Base-by-base conservation (phyloP, 2,113 vertebrate species). In the Cepphus grylle region DNA sequence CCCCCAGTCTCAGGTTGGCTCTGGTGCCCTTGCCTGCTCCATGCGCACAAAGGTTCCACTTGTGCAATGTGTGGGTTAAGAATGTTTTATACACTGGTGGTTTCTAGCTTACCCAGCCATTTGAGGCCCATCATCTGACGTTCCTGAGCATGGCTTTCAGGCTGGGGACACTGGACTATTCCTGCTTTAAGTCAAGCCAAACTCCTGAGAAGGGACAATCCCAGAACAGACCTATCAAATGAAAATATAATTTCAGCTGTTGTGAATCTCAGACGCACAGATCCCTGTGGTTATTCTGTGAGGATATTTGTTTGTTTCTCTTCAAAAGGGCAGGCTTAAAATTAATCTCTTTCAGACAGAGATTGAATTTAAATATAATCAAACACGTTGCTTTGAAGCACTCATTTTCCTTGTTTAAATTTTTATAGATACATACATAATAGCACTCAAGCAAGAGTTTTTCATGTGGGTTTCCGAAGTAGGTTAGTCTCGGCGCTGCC, bases 321-420 rank as follows among this genome's bases (percentile, higher is more conserved):
- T 90, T 96, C 40, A 80, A 76, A 90, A 81, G 13, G 36, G 12
- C 1, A 21, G 63, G 22, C 15, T 95, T 85, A 56, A 96, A 96
- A 96, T 96, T 93, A 94, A 96, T 97, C 84, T 93, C 12, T 65
- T 86, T 92, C 92, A 81, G 82, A 65, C 53, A 92, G 56, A 88
- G 55, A 96, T 47, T 81, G 71, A 91, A 96, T 96, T 96, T 86
- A 92, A 94, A 71, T 81, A 88, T 84, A 95, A 96, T 94, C 86
- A 93, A 96, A 81, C 21, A 40, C 3, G 1, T 73, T 96, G 50
- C 69, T 95, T 81, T 72, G 32, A 94, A 82, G 32, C 23, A 22
- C 11, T 80, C 53, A 56, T 96, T 96, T 96, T 95, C 95, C 91
- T 90, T 95, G 36, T 82, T 96, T 92, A 92, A 92, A 67, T 63